Percentiles rank a stretch among this genome's conserved stretches.
These are phyloP conservation scores for Toxonevra muliebris DNA, from an alignment of 2,888 invertebrate genomes.

Conservation along the genomic window DNA sequence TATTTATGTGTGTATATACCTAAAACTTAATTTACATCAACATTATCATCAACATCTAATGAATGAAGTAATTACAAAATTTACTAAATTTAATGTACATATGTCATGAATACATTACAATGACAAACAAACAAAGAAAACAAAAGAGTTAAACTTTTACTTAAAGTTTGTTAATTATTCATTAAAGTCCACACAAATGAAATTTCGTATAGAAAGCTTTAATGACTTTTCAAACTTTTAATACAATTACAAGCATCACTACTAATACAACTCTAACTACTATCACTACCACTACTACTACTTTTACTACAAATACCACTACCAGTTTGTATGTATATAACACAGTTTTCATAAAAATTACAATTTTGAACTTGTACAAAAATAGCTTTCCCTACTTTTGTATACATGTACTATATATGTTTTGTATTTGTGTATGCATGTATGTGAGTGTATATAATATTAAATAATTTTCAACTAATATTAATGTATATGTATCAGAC, in stretches of 20 bases:
- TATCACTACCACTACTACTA: slow-evolving; percentile 23
- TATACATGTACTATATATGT: neutral
- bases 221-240: slow-evolving; percentile 29
- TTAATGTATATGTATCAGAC: slow-evolving; percentile 8
- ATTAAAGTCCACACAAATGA: neutral
- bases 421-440: slow-evolving; percentile 14
- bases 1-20: no score
- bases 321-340: neutral
- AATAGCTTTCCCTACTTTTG: no score
- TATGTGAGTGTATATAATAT: slow-evolving; percentile 10
- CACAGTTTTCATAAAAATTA: no score
- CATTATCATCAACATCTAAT: no score
- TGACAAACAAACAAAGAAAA: neutral
- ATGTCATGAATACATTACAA: neutral
- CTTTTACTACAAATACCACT: neutral
- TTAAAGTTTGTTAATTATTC: no score
- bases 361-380: no score
- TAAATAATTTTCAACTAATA: neutral
- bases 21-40: no score
- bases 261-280: slow-evolving; percentile 22
- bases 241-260: slow-evolving; percentile 26
- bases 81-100: no score
- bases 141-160: no score
- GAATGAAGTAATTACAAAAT: no score
- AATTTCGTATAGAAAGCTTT: slow-evolving; percentile 26